Base-by-base conservation (phyloP, 2,888 invertebrate genomes). In the Cetonia aurata region DNA sequence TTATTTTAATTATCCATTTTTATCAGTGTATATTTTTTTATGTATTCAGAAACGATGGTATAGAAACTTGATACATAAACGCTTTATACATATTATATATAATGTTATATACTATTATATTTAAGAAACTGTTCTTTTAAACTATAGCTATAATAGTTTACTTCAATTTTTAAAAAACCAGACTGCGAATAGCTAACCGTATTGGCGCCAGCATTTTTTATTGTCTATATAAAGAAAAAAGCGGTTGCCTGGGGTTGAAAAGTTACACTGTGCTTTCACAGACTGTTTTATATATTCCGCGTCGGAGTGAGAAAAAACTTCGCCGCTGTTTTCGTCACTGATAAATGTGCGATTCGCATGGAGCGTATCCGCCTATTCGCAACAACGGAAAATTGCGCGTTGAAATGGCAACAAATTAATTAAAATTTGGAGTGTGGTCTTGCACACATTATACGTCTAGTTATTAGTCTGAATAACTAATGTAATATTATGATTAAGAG, bases 211-310 rank as follows among this genome's bases (percentile, higher is more conserved):
- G 48, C 33, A 48, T 62, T 17, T 46, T 60, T 31, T 52, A n/a
- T 33, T 48, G 3, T 48, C 12, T 52, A 17, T 6, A 6, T 15
- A 25, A n/a, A 46, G 56, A 55, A 56, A 48, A 56, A 56, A 44
- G 46, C 46, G 48, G 56, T n/a, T 67, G 66, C 66, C 66, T n/a
- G 67, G 57, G 67, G 70, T 25, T 59, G 57, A 46, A 57, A 66
- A 70, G 70, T 57, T 70, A 66, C 66, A 70, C 13, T 67, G 66
- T 70, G 70, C 56, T 69, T 56, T 55, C 67, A 55, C 67, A 25
- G 41, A 55, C 67, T 67, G 55, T 52, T 59, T 59, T 62, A 59
- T 62, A 53, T 53, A 46, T 53, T 52, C 69, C 53, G 66, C 50
- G 52, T 44, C 44, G 17, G 46, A 41, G 56, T n/a, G 46, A 31